Conservation (phyloP, 2,113 vertebrate species). For the Anarhynchus alexandrinus region DNA sequence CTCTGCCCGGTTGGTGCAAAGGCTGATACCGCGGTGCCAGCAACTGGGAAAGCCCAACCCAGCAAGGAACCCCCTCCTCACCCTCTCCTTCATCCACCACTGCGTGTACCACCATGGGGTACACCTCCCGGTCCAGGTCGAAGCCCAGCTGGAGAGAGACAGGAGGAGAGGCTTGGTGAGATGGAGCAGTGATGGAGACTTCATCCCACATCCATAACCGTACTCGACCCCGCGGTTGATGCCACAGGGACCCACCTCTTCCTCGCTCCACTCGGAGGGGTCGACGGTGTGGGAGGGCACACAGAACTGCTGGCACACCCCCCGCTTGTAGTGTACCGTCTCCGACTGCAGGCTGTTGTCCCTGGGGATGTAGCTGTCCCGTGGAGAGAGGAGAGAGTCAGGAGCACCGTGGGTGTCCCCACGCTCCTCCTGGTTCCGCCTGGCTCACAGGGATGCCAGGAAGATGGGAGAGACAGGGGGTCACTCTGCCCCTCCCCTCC, state of each 20-base stretch:
- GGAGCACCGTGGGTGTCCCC: background rate
- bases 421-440: background rate
- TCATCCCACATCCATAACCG: fast-evolving
- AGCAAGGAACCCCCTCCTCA: conserved; percentile 6
- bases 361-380: conserved; percentile 88
- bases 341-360: conserved; percentile 92
- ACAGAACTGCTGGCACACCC: conserved; percentile 96
- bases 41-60: background rate
- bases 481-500: background rate
- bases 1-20: background rate
- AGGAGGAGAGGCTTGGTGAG: background rate
- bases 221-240: fast-evolving
- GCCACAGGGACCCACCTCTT: conserved; percentile 80
- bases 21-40: background rate
- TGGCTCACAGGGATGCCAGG: background rate
- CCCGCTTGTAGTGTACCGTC: conserved; percentile 91
- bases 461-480: background rate
- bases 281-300: conserved; percentile 94
- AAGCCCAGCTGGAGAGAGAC: conserved; percentile 83
- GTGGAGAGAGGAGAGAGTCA: background rate
- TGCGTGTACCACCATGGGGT: conserved; percentile 94
- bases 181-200: background rate
- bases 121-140: conserved; percentile 92
- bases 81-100: conserved; percentile 93
- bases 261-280: conserved; percentile 92